Base-by-base conservation (phyloP, 2,888 invertebrate species). In the Cryptus armator region DNA sequence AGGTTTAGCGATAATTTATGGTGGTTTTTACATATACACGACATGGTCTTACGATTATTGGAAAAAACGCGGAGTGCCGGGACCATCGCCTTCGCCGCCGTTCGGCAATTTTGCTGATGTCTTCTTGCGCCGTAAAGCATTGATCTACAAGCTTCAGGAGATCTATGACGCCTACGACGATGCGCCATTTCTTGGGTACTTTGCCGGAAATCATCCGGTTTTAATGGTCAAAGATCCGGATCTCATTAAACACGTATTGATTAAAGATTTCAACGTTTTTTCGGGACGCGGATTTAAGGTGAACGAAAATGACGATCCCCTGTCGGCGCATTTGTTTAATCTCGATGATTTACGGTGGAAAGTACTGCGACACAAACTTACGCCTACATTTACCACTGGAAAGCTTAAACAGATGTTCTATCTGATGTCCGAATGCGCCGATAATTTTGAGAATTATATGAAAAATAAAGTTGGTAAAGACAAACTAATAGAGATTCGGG, bases 281-380 rank as follows among this genome's bases (percentile, higher is more conserved):
- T 72, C 89, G 1, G 86, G 90, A 24, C 91, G 93, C 19, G 93
- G 93, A n/a, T 51, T 92, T 1, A 86, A 92, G 88, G 85, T 94
- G 1, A 92, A 94, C 81, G 93, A 94, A 51, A 88, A 89, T 67
- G 85, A 88, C 64, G 95, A 95, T 78, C 94, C 94, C 0, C 87
- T 95, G 3, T 93, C 93, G 1, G 89, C 86, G 0, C 88, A 91
- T 86, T 83, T 93, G 16, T 89, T 92, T 93, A 94, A 66, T 94
- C 95, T 95, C 85, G 93, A 85, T 95, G 95, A 95, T 95, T 95
- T 82, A 91, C 92, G 92, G 70, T 95, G 95, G 95, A 95, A 94
- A 81, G 88, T 89, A 0, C 90, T 94, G 1, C 92, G 95, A 6
- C 90, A 92, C 0, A 94, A 94, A 86, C 86, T 95, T 16, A 94